Evolutionary conservation across 2,797 vertebrate genomes (phyloP), one percentile per base, ranked within the genome.

Genomic region (Acrossocheilus fasciatus): DNA sequence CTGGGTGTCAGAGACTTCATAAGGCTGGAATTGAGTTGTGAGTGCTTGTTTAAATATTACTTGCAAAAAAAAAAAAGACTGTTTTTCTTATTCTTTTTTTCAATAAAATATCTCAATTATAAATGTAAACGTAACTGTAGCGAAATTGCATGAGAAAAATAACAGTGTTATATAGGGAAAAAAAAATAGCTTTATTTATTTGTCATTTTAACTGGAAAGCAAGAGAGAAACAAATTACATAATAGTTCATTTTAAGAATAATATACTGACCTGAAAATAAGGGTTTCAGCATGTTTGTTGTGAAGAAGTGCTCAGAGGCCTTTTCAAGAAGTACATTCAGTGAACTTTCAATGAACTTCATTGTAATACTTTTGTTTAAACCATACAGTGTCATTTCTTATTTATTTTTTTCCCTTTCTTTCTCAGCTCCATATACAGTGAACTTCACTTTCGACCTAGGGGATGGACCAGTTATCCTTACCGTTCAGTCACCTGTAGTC

Each of bases 381-480:
- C 45, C 23, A 1, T 26, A 45, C 12, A 18, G 14, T 34, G n/a
- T 20, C 1, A 50, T 81, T 43, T 43, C 18, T 11, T 77, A 0
- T 57, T 47, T 50, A 4, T 18, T 0, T 10, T 52, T 66, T 34
- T 10, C 2, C 3, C 66, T 68, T 36, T 69, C 75, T 30, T 75
- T 73, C 14, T 74, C 91, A 98, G 98, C 97, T 89, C 95, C 97
- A 72, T 95, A 95, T 23, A 95, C 93, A 86, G 95, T 99, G 75
- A 93, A 95, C 3, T 98, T 98, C 92, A 96, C 96, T 83, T 95
- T 97, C 26, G 97, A 99, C 4, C 96, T 98, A 0, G 98, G 98
- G 0, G 97, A 98, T 17, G 97, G 98, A 14, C 97, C 98, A 0
- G 70, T 95, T 52, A 94, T 96, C 83, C 94, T 96, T 1, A 89